These are phyloP conservation scores for Ctenomys sociabilis DNA, from an alignment of 2,113 vertebrate genomes.

Conservation along the genomic window DNA sequence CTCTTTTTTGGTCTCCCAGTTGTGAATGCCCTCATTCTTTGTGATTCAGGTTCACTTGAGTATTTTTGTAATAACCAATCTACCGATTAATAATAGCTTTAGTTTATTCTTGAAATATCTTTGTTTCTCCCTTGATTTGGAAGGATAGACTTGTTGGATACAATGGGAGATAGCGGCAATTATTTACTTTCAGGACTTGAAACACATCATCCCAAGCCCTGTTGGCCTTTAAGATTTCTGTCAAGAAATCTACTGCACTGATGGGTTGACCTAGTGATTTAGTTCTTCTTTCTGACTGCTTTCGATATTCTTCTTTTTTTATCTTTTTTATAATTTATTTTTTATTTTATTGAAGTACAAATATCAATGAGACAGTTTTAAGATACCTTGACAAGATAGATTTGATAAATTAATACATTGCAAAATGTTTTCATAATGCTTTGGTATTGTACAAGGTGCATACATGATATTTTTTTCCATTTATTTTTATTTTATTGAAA, in stretches of 20 bases:
- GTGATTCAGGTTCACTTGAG: background rate
- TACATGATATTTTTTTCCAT: too few species aligned
- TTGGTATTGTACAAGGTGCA: too few species aligned
- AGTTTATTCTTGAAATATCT: background rate
- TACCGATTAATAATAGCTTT: background rate
- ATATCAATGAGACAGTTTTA: too few species aligned
- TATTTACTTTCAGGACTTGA: too few species aligned
- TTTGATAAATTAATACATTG: too few species aligned
- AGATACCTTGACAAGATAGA: too few species aligned
- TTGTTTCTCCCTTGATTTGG: too few species aligned
- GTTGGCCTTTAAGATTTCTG: background rate
- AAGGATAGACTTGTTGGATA: background rate
- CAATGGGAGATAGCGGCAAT: background rate
- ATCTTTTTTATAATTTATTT: too few species aligned
- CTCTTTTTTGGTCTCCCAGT: background rate
- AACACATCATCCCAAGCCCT: background rate
- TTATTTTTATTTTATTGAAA: too few species aligned
- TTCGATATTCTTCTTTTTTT: background rate
- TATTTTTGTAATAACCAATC: background rate
- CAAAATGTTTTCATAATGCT: too few species aligned
- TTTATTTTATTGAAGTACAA: too few species aligned
- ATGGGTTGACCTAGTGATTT: background rate
- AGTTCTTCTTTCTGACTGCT: background rate
- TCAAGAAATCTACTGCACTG: background rate
- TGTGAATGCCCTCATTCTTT: background rate